phyloP scores from a whole-genome alignment of 2,797 vertebrate genomes.

The Darevskia nairensis region DNA sequence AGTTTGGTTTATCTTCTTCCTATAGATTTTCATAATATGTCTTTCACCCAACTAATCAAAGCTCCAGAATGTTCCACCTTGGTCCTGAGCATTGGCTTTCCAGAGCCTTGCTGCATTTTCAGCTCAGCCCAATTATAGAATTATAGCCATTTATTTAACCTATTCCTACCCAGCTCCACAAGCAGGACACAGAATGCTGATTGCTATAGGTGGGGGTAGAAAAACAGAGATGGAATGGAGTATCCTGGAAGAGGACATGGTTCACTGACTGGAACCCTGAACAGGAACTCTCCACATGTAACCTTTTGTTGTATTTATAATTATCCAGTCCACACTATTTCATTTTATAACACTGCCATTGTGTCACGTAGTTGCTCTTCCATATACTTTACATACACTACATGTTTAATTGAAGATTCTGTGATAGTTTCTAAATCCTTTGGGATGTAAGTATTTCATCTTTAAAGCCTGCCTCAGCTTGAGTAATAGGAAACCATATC shows the following conservation, averaged over 20 bases:
- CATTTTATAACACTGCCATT: neutral
- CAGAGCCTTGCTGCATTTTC: too few species aligned
- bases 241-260: neutral
- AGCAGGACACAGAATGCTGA: neutral
- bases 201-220: too few species aligned
- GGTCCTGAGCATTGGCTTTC: neutral
- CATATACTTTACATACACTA: neutral
- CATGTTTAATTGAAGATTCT: neutral
- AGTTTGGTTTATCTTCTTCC: too few species aligned
- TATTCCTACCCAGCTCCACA: neutral
- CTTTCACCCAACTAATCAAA: neutral
- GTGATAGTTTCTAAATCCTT: neutral
- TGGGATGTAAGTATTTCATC: neutral
- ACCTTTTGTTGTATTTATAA: neutral
- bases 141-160: neutral
- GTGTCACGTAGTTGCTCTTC: neutral
- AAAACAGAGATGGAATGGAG: too few species aligned
- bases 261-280: neutral
- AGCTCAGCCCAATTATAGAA: too few species aligned
- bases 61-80: neutral
- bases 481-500: neutral
- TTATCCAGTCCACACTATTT: neutral
- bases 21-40: too few species aligned
- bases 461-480: neutral
- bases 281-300: neutral